Base-by-base conservation (phyloP, 2,797 vertebrate genomes). In the Enteromius paludinosus region DNA sequence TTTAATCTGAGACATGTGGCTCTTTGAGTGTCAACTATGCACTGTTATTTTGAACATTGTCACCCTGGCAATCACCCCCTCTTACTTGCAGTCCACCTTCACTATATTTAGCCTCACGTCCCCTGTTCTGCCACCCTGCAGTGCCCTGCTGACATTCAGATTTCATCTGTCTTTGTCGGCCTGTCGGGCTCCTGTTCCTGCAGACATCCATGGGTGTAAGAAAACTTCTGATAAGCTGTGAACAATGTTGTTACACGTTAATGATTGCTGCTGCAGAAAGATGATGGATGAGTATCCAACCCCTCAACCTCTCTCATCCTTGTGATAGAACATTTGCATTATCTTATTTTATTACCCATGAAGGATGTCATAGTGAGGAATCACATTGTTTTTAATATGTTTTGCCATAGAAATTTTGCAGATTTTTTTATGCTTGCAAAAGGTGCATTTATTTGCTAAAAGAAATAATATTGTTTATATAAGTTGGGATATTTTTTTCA, bases 151-250 rank as follows among this genome's bases (percentile, higher is more conserved):
- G 90, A 90, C 88, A 90, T 92, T 90, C 88, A 47, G 82, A 88
- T 91, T 91, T 77, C 85, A 90, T 92, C 72, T 49, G 74, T 93
- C 91, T 92, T 82, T 89, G 93, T 94, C 90, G 74, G 85, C 69
- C 86, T 59, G 86, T 89, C 85, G 33, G 86, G 86, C 89, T 83
- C 82, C 87, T 77, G 69, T 71, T 76, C 68, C 82, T 79, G 88
- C 45, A 84, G 90, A 92, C 89, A 92, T 90, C 89, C 88, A 91
- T 87, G 84, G 87, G 90, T 87, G 91, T 88, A 91, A 92, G 82
- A 75, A 88, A 94, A 92, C 90, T 90, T 93, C 92, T 89, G 93
- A 94, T 94, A 94, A 95, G 93, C 93, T 89, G 93, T 88, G 92
- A 94, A 94, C 93, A 94, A 93, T 92, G 90, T 92, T 90, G 90